Evolutionary conservation across 2,888 invertebrate species (phyloP), one percentile per base, ranked within the genome.

Genomic region (Diaprepes abbreviatus): DNA sequence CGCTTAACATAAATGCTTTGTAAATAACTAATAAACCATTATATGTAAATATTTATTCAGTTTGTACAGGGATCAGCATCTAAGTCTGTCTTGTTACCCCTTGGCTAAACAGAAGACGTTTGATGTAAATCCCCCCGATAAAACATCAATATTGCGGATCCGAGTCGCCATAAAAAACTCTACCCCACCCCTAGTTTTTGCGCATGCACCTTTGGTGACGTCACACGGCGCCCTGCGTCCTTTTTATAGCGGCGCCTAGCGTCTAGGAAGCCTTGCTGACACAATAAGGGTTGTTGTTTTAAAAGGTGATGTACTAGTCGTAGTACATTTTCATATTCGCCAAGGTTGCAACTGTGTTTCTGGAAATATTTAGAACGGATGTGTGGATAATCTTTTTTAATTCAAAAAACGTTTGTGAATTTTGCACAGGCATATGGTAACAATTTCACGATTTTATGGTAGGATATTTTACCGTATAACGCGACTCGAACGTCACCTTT

Each of bases 151-250:
- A 65, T 45, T 65, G 60, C 54, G 55, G 45, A 54, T 35, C 45
- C 10, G 38, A 54, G 9, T 17, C 19, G 35, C 24, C 17, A 19
- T 19, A 45, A 35, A 31, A 55, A 65, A 45, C 7, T 24, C 7
- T 21, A 19, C 38, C 52, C 40, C 54, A 35, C 40, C 43, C 40
- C 28, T 60, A 14, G 36, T 33, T 35, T 45, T 16, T 28, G 50
- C 68, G 63, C 68, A 68, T 63, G 57, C 63, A 33, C 50, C 28
- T 31, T 10, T 10, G 7, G 4, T 52, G 58, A 60, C 70, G 65
- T 66, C 65, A 60, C 28, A 2, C 38, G 70, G 65, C 70, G 70
- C 70, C 65, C 65, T 70, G 70, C 70, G 70, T 70, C 70, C 65
- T 70, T 68, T 70, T 70, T 60, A 65, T 60, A n/a, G 12, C 14